These are phyloP conservation scores for Patella ulyssiponensis DNA, from an alignment of 2,888 invertebrate genomes.

Conservation along the genomic window DNA sequence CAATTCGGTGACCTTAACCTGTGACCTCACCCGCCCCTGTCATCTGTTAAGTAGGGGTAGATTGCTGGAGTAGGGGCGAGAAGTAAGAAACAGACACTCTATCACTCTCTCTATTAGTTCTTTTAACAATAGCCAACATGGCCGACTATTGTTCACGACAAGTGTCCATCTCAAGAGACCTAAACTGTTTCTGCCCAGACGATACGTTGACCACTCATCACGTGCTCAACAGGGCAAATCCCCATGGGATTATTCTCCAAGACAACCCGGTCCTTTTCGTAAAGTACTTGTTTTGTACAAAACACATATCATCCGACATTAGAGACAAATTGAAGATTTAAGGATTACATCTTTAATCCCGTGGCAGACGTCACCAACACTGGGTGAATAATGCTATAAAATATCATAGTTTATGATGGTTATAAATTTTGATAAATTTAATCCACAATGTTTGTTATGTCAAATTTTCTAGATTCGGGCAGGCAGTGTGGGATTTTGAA, in stretches of 20 bases:
- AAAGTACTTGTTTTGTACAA: not conserved
- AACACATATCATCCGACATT: not conserved
- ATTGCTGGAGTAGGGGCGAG: not conserved
- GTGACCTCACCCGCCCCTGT: constrained; percentile 6
- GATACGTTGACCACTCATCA: not conserved
- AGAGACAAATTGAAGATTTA: constrained; percentile 5
- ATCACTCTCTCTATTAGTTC: not conserved
- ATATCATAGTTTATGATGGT: not conserved
- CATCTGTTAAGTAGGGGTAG: constrained; percentile 6
- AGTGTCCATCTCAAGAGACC: too few relatives aligned
- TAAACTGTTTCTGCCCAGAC: too few relatives aligned
- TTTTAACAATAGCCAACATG: not conserved
- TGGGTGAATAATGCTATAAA: not conserved
- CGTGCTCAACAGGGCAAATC: not conserved
- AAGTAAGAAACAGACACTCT: not conserved
- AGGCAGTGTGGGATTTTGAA: too few relatives aligned
- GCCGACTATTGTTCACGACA: not conserved
- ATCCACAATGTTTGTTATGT: not conserved
- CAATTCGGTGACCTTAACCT: not conserved
- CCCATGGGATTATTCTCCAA: not conserved
- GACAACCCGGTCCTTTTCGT: not conserved
- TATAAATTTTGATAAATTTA: not conserved
- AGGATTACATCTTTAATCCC: not conserved
- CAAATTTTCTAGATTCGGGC: too few relatives aligned
- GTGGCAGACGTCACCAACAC: not conserved